Conservation (phyloP, 2,888 invertebrate genomes). For the Bellardia pandia region DNA sequence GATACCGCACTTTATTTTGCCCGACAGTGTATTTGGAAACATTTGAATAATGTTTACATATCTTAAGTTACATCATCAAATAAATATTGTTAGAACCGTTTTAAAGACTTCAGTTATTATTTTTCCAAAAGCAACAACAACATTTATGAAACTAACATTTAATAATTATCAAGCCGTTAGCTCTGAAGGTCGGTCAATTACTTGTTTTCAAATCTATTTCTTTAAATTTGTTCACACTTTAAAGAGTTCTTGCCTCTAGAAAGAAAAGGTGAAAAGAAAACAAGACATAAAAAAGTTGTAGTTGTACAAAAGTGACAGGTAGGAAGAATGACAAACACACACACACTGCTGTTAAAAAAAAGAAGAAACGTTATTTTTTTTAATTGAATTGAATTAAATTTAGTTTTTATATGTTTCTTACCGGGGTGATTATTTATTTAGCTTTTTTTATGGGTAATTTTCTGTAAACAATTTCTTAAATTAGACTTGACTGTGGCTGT, state of each 20-base stretch:
- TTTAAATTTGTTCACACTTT: background rate
- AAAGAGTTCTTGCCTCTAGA: constrained; percentile 1
- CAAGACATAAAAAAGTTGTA: background rate
- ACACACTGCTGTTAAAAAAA: background rate
- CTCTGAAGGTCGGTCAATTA: constrained; percentile 67
- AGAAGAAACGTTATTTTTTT: constrained; percentile 61
- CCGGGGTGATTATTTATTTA: constrained; percentile 40
- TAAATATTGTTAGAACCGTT: no score
- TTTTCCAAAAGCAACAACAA: background rate
- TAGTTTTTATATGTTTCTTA: constrained; percentile 45
- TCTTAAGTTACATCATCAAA: no score
- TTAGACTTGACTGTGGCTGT: constrained; percentile 33
- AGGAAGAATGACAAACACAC: constrained; percentile 16
- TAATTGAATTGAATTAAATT: constrained; percentile 68
- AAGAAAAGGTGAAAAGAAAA: constrained; percentile 27
- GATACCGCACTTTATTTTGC: no score
- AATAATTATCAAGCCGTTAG: constrained; percentile 40
- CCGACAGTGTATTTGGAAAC: no score
- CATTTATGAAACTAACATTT: background rate
- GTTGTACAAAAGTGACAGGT: constrained; percentile 38
- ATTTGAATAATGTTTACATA: no score
- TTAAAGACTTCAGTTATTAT: background rate
- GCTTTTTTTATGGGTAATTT: constrained; percentile 47
- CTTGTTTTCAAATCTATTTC: constrained; percentile 11
- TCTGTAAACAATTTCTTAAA: constrained; percentile 51